These are phyloP conservation scores for Lepus townsendii DNA, from an alignment of 2,797 vertebrate genomes.

Conservation along the genomic window DNA sequence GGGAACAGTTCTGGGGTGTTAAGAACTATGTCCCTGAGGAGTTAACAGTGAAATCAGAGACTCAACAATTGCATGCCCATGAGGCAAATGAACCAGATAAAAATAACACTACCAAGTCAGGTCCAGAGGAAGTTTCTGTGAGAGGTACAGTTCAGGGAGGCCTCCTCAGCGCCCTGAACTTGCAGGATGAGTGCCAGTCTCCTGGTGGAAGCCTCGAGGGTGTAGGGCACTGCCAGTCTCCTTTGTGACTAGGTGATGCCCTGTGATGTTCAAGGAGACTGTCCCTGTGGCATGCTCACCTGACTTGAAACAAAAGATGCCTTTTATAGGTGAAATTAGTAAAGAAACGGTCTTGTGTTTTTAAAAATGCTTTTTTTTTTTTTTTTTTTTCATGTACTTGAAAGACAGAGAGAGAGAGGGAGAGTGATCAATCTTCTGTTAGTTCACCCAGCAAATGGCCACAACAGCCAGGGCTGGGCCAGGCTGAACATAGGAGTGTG, in stretches of 20 bases:
- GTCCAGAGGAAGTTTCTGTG: background rate
- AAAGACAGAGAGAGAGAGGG: too few relatives aligned
- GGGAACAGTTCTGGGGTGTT: background rate
- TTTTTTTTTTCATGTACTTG: too few relatives aligned
- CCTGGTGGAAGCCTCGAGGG: accelerated
- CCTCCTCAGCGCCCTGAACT: background rate
- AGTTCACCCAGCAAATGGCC: too few relatives aligned
- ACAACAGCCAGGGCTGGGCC: too few relatives aligned
- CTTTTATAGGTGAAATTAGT: conserved; percentile 16
- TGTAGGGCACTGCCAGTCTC: accelerated
- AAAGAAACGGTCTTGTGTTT: background rate
- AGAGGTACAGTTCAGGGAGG: background rate
- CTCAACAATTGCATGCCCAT: background rate
- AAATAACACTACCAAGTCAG: background rate
- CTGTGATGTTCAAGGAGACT: background rate
- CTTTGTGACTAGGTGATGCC: background rate
- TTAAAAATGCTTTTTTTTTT: too few relatives aligned
- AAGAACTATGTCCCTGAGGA: background rate
- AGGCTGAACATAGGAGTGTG: too few relatives aligned
- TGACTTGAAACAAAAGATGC: background rate
- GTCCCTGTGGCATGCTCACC: background rate
- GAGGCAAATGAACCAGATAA: background rate
- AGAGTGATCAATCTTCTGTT: too few relatives aligned
- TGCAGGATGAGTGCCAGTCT: background rate
- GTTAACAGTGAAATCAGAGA: background rate